Evolutionary conservation across 2,113 vertebrate genomes (phyloP), one percentile per base, ranked within the genome.

Genomic region (Ctenodactylus gundi): DNA sequence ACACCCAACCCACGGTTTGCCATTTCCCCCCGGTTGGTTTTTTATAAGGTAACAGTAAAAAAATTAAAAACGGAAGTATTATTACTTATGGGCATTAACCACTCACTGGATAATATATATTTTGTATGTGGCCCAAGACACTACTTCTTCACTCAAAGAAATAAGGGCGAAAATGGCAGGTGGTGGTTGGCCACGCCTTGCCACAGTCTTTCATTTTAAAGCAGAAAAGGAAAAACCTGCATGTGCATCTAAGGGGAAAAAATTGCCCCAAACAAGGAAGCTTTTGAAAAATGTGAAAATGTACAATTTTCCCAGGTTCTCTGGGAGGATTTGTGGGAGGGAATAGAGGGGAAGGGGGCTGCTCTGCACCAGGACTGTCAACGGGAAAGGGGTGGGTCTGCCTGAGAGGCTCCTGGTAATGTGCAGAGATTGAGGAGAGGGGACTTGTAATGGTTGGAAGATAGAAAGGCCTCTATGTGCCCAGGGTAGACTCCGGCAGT

Each of bases 361-460:
- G 20, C 58, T 36, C 67, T 34, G 13, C 25, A 6, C 41, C 13
- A 36, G 36, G 36, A 29, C 49, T 60, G 17, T 49, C 14, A 6
- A 0, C 18, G 29, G 27, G 3, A 10, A 44, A 25, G 6, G 6
- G 7, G 31, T 0, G n/a, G n/a, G n/a, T n/a, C n/a, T n/a, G n/a
- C 2, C 72, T 17, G 27, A 29, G 11, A 73, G 25, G 23, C 10
- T n/a, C n/a, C n/a, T n/a, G 29, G 12, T 9, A n/a, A 18, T 12
- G 15, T 9, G 46, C 64, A 49, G 68, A 46, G 10, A 68, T 62
- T 88, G 65, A 10, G 60, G 5, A 70, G 41, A 60, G 8, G 18
- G 15, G n/a, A 13, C 20, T 10, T 4, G 7, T 9, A 53, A 4
- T 44, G 25, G 29, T 9, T 18, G 23, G 25, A 58, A 76, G 41